Evolutionary conservation across 2,888 invertebrate species (phyloP), one percentile per base, ranked within the genome.

Genomic region (Melanostoma scalare): DNA sequence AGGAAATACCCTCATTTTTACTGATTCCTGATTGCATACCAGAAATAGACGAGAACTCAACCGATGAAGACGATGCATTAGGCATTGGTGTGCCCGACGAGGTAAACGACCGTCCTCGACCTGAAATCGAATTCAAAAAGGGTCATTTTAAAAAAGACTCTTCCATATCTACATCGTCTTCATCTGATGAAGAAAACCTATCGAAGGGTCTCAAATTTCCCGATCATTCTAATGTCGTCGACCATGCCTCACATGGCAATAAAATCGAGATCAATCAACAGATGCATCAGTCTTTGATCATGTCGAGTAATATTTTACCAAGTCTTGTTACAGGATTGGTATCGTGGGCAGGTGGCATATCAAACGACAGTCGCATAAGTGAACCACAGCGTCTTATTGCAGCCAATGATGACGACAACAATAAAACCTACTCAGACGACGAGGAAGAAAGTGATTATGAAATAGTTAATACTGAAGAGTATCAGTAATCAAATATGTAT

Each of bases 381-480:
- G 42, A 50, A 2, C 30, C 56, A 5, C 40, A 61, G 4, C 42
- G 48, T 36, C 9, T 48, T 50, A 5, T 10, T 53, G 20, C 20
- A 20, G 20, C 20, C 20, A 20, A 20, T 20, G 30, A 69, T 58
- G 46, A 53, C 31, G 58, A 52, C 55, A 67, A 76, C n/a, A 74
- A 58, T 61, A 36, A 72, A 72, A 56, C 55, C 74, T 58, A 85
- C 79, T 61, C 76, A 1, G 76, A 81, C 20, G 90, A 90, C 20
- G 90, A 90, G 30, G 90, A 91, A 73, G 90, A 90, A 58, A 91
- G 91, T 86, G 91, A 91, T 86, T 91, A 91, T 86, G 91, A 91
- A 87, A 89, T 91, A 85, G 87, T 91, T 46, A 89, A 89, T 86
- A 87, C 89, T 72, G 91, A 91, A 68, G 91, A 91, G 58, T 89